A percentile compares a stretch with the other conserved stretches of the same genome.
phyloP scores from a whole-genome alignment of 2,888 invertebrate species.

The Xylota segnis region DNA sequence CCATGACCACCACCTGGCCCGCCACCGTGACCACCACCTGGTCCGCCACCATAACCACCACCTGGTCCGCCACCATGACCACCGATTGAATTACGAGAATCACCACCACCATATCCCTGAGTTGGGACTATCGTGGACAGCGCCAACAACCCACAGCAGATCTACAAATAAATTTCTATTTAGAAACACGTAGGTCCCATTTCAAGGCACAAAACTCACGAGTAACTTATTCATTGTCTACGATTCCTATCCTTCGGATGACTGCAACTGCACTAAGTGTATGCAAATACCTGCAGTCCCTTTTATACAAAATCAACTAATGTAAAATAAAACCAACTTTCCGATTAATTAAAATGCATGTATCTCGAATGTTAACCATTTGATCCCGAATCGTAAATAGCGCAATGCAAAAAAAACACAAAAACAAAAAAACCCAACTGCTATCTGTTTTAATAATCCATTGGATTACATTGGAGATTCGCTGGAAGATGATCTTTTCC shows the following conservation, averaged over 20 bases:
- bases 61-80: neutral
- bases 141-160: neutral
- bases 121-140: neutral
- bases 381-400: neutral
- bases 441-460: no score
- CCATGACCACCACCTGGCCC: neutral
- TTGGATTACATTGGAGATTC: no score
- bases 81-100: neutral
- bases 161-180: neutral
- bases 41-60: neutral
- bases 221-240: constrained; percentile 1
- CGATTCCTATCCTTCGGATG: neutral
- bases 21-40: neutral
- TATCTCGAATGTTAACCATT: constrained; percentile 2
- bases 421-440: no score
- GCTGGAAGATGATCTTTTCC: no score
- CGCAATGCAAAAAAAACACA: neutral
- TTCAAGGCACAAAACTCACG: neutral
- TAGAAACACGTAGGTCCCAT: neutral
- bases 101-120: neutral
- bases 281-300: neutral
- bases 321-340: neutral
- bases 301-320: neutral
- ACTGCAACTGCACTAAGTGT: neutral
- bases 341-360: neutral